Base-by-base conservation (phyloP, 2,797 vertebrate species). In the Epinephelus awoara region DNA sequence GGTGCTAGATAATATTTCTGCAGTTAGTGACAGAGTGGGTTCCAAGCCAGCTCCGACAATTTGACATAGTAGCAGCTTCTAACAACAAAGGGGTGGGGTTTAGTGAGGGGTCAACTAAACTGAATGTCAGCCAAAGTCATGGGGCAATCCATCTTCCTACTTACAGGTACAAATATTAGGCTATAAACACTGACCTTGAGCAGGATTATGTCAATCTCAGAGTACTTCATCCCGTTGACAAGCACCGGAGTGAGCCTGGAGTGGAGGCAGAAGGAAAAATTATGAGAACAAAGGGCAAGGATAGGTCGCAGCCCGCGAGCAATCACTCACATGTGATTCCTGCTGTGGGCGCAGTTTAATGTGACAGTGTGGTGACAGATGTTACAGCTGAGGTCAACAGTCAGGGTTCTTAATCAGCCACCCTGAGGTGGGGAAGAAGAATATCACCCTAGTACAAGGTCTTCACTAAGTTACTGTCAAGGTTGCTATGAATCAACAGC, bases 151-250 rank as follows among this genome's bases (percentile, higher is more conserved):
- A 71, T 73, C 25, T 6, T 2, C 34, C 49, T 42, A 29, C 49
- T 56, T 47, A 42, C 64, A 75, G 19, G 52, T 65, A 56, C 66
- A 82, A 65, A 86, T 34, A 75, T 83, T 23, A 69, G 47, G 52
- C 76, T 38, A 11, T 44, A 58, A 42, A 79, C 90, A 86, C 96
- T 95, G 84, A 99, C 98, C 97, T 99, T 99, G 85, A 99, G 95
- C 56, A 99, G 94, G 90, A 99, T 99, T 82, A 99, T 98, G 95
- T 99, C 98, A 21, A 99, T 99, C 94, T 99, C 98, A 2, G 97
- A 99, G 89, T 99, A 99, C 91, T 98, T 99, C 98, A 99, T 99
- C 88, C 98, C 98, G 84, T 99, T 99, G 90, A 99, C 97, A 72
- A 99, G 96, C 63, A 99, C 97, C 59, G 98, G 98, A 92, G 96